Evolutionary conservation across 2,797 vertebrate genomes (phyloP).

Genomic region (Falco rusticolus): DNA sequence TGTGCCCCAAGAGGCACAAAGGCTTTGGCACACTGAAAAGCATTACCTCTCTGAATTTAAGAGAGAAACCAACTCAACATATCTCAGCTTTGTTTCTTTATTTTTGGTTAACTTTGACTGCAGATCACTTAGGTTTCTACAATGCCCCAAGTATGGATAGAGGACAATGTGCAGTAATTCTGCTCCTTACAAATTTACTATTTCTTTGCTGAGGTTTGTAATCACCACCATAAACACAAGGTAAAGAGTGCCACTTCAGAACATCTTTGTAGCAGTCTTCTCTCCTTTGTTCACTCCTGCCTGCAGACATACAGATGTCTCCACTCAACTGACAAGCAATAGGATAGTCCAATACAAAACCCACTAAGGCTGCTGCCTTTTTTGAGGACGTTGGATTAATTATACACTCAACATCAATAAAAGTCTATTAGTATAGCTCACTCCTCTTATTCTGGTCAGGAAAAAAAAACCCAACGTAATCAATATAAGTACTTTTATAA

Average conservation of each 20-base stretch:
- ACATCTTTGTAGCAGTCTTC: background rate
- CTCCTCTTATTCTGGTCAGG: background rate
- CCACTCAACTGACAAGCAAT: background rate
- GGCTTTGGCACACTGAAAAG: background rate
- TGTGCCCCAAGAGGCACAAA: background rate
- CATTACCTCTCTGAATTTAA: background rate
- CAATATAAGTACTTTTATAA: background rate
- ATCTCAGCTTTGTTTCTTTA: background rate
- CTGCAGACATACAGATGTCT: background rate
- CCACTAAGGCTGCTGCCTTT: background rate
- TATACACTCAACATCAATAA: background rate
- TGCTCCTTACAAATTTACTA: background rate
- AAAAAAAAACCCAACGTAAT: background rate
- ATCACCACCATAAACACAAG: background rate
- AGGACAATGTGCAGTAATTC: background rate
- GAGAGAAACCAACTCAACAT: background rate
- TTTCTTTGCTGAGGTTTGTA: background rate
- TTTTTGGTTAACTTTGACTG: background rate
- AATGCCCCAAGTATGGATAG: background rate
- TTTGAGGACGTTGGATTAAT: background rate
- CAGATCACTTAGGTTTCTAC: background rate
- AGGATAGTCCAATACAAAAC: background rate
- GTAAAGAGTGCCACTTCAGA: background rate
- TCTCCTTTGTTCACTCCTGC: background rate
- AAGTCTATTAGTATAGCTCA: background rate